These are phyloP conservation scores for Steinernema carpocapsae DNA, from an alignment of 2,888 invertebrate genomes.

Conservation along the genomic window DNA sequence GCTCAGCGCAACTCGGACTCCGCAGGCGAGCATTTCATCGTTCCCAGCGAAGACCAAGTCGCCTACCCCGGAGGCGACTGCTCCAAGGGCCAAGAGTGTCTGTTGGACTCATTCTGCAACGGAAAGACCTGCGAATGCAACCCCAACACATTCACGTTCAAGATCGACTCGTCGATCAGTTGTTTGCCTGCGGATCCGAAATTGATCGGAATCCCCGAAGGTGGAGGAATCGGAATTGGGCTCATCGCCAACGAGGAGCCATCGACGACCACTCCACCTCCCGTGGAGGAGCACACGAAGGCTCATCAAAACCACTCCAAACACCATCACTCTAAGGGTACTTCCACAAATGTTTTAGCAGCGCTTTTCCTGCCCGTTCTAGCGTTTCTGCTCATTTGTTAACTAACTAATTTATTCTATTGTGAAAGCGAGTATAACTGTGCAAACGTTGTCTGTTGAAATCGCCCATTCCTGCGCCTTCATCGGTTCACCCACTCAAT, in stretches of 20 bases:
- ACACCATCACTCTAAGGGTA: neutral
- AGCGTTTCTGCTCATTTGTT: neutral
- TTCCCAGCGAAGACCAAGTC: slow-evolving; percentile 62
- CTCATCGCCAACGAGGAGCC: neutral
- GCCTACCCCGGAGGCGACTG: slow-evolving; percentile 68
- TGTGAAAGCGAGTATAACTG: slow-evolving; percentile 23
- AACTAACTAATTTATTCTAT: neutral
- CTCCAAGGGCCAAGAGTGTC: slow-evolving; percentile 64
- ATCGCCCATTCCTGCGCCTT: neutral
- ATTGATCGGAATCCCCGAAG: slow-evolving; percentile 51
- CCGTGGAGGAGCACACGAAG: slow-evolving; percentile 22
- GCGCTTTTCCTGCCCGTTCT: neutral
- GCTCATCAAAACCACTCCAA: slow-evolving; percentile 14
- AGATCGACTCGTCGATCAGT: slow-evolving; percentile 61
- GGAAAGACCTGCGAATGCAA: slow-evolving; percentile 66
- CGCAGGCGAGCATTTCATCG: slow-evolving; percentile 34
- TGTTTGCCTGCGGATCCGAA: slow-evolving; percentile 67
- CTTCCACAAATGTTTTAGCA: neutral
- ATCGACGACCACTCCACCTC: neutral
- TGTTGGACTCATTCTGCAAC: slow-evolving; percentile 66
- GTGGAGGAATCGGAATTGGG: slow-evolving; percentile 40
- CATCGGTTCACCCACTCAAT: too few species aligned
- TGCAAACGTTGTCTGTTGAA: slow-evolving; percentile 25
- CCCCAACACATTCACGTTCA: slow-evolving; percentile 64
- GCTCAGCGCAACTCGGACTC: slow-evolving; percentile 5